Evolutionary conservation across 1,140 invertebrate genomes (phyloP), one percentile per base, ranked within the genome.

Genomic region (Bombus affinis): DNA sequence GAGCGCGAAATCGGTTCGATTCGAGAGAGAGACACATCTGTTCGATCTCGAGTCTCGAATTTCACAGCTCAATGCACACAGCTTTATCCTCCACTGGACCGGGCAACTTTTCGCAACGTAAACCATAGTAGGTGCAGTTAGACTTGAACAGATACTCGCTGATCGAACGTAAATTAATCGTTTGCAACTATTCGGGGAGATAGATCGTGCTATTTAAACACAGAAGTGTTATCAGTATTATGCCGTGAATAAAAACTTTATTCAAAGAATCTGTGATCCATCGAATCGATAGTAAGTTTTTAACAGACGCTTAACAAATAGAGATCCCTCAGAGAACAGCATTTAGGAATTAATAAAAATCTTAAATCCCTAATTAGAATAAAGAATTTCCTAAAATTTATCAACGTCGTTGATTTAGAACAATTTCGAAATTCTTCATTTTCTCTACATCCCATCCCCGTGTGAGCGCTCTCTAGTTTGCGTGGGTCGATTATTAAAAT

Each of bases 101-200:
- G 47, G 15, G 28, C n/a, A 78, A 83, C 74, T 70, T 78, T 70
- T 53, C 73, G n/a, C 57, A 37, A 70, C 66, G 66, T 37, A 39
- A 44, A 35, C 32, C 44, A 47, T 18, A 37, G 39, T 70, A 35
- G 70, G 28, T 25, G 25, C 44, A 65, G 12, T n/a, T 15, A 12
- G 65, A 83, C 42, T 57, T 65, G 35, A 59, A 59, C 28, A 78
- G 39, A 70, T 15, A 22, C 57, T 10, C 28, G 79, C 13, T 44
- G 42, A 83, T 83, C 72, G 35, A 71, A 71, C 35, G 82, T 59
- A 44, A 84, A 78, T 84, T 57, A 84, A 75, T 62, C 37, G 57
- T 37, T 18, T 25, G 13, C 53, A 9, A 42, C 18, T 0, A 12
- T 57, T 59, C 37, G 47, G 12, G 8, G 1, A 22, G 18, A 42